These are phyloP conservation scores for Watersipora subatra DNA, from an alignment of 1,140 invertebrate genomes.

Conservation along the genomic window DNA sequence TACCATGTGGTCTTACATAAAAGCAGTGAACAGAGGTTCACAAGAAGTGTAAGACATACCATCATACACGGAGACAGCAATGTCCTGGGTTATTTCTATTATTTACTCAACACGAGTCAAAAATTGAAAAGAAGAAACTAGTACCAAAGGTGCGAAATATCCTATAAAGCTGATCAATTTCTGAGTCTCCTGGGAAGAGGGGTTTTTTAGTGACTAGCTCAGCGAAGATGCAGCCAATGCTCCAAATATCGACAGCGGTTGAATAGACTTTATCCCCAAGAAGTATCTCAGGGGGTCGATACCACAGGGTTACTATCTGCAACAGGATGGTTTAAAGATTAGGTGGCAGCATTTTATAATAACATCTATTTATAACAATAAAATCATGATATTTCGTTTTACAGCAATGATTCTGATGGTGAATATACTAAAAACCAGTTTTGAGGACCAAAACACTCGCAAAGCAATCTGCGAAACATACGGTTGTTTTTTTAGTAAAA, in stretches of 20 bases:
- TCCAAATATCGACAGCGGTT: constrained; percentile 74
- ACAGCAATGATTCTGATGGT: too few species aligned
- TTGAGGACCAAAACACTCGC: neutral
- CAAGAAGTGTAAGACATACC: too few species aligned
- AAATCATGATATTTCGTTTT: too few species aligned
- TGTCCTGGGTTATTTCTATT: too few species aligned
- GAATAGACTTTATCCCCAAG: constrained; percentile 78
- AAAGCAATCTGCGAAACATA: too few species aligned
- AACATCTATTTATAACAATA: too few species aligned
- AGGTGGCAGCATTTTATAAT: too few species aligned
- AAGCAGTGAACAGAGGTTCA: too few species aligned
- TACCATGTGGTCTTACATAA: too few species aligned
- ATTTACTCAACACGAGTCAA: too few species aligned
- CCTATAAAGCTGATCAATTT: constrained; percentile 42
- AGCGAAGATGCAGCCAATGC: constrained; percentile 70
- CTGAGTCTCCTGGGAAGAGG: constrained; percentile 42
- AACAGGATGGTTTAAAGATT: constrained; percentile 3
- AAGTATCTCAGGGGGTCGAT: constrained; percentile 85
- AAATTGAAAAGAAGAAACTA: neutral
- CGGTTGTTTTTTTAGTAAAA: too few species aligned
- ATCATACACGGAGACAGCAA: too few species aligned
- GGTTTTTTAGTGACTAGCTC: constrained; percentile 43
- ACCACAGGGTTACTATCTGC: constrained; percentile 84
- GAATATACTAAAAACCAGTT: neutral
- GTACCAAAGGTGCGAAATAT: constrained; percentile 39